A percentile compares a stretch with the other conserved stretches of the same genome.
Evolutionary conservation across 2,113 vertebrate genomes (phyloP).

Genomic region (Peromyscus californicus): DNA sequence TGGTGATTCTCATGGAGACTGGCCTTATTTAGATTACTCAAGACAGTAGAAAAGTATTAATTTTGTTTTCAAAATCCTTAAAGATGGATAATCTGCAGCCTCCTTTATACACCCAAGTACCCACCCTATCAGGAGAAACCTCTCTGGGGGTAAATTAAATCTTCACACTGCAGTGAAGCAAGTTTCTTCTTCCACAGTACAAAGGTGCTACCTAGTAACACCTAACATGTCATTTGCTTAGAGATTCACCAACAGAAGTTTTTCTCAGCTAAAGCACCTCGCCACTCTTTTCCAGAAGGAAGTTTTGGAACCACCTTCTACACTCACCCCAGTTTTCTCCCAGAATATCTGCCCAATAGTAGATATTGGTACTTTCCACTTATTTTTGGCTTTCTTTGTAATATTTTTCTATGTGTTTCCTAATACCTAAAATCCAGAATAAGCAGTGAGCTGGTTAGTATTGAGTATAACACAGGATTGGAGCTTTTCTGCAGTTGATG

Average conservation of each 20-base stretch:
- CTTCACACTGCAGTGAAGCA: not conserved
- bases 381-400: not conserved
- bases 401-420: slow-evolving; percentile 26
- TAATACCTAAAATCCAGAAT: not conserved
- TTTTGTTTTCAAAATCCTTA: not conserved
- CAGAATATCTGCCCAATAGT: not conserved
- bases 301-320: not conserved
- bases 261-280: not conserved
- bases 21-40: not conserved
- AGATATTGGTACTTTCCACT: not conserved
- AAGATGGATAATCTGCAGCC: not conserved
- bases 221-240: not conserved
- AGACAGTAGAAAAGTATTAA: not conserved
- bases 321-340: not conserved
- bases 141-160: not conserved
- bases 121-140: not conserved
- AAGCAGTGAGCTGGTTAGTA: not conserved
- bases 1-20: not conserved
- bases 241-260: not conserved
- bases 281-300: not conserved
- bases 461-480: not conserved
- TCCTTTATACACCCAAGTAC: not conserved
- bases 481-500: not conserved
- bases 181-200: not conserved
- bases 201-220: not conserved